Conservation (phyloP, 2,888 invertebrate genomes). For the Lithophane leautieri region DNA sequence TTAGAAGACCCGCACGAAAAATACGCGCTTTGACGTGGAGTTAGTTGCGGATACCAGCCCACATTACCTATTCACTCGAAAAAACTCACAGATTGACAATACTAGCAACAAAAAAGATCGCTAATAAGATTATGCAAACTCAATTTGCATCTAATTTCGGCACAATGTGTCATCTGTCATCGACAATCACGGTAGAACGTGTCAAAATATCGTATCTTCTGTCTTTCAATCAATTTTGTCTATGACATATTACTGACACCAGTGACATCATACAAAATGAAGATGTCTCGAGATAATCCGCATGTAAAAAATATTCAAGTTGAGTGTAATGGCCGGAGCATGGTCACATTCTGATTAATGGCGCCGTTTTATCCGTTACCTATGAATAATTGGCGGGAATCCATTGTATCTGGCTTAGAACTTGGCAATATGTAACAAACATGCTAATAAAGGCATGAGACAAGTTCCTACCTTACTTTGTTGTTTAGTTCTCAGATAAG, state of each 20-base stretch:
- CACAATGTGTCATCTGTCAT: conserved; percentile 47
- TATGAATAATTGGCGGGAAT: conserved; percentile 55
- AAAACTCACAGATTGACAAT: neutral
- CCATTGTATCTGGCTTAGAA: conserved; percentile 39
- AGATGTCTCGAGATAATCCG: conserved; percentile 21
- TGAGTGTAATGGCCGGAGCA: conserved; percentile 24
- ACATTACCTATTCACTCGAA: too few species aligned
- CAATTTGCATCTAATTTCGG: conserved; percentile 61
- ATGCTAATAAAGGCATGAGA: conserved; percentile 10
- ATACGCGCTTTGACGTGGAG: too few species aligned
- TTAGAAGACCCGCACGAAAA: too few species aligned
- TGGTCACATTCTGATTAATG: conserved; percentile 17
- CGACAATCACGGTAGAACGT: conserved; percentile 23
- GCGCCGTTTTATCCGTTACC: conserved; percentile 29
- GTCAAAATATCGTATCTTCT: conserved; percentile 23
- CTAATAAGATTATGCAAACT: conserved; percentile 27
- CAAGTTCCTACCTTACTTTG: neutral
- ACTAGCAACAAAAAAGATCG: conserved; percentile 13
- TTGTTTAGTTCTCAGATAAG: neutral
- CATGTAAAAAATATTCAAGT: conserved; percentile 27
- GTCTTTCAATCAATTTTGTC: conserved; percentile 26
- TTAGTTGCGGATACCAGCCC: too few species aligned
- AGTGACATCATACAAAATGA: conserved; percentile 12
- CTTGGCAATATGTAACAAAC: conserved; percentile 52
- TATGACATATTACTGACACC: neutral